A percentile compares a stretch with the other conserved stretches of the same genome.
These are phyloP conservation scores for Cheilinus undulatus DNA, from an alignment of 2,113 vertebrate species.

Conservation along the genomic window DNA sequence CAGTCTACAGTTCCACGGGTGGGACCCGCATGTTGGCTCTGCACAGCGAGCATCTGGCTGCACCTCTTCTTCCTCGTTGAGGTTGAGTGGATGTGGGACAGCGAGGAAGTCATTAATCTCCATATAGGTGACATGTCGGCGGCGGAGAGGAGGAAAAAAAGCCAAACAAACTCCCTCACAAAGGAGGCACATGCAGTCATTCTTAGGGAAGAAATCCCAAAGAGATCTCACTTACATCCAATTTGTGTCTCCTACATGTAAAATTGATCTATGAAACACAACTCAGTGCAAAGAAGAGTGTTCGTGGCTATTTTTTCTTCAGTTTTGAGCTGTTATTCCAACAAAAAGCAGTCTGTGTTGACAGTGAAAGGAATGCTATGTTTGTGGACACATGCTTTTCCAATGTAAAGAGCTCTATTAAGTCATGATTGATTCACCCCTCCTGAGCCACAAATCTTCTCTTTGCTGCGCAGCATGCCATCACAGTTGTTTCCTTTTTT, in stretches of 20 bases:
- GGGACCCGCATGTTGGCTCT: conserved; percentile 64
- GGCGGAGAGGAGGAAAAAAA: conserved; percentile 43
- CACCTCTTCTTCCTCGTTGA: conserved; percentile 34
- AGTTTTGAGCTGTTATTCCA: conserved; percentile 31
- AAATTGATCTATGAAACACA: conserved; percentile 26
- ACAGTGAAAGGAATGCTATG: conserved; percentile 9
- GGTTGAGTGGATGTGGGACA: conserved; percentile 67
- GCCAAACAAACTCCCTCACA: conserved; percentile 50
- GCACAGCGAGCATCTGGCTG: conserved; percentile 57
- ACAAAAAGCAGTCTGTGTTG: conserved; percentile 19
- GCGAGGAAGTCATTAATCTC: conserved; percentile 79
- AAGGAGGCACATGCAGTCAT: conserved; percentile 44
- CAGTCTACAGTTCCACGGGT: conserved; percentile 58
- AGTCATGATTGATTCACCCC: conserved; percentile 41
- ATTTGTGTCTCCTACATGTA: conserved; percentile 54
- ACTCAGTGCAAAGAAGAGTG: conserved; percentile 16
- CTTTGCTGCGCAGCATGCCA: neutral
- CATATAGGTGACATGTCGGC: conserved; percentile 72
- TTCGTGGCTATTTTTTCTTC: conserved; percentile 13
- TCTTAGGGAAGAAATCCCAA: conserved; percentile 4
- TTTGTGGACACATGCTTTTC: conserved; percentile 22
- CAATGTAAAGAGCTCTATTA: conserved; percentile 35
- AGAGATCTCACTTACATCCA: conserved; percentile 63
- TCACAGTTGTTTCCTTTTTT: conserved; percentile 19
- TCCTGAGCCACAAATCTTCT: conserved; percentile 31